These are phyloP conservation scores for Eudemis profundana DNA, from an alignment of 2,888 invertebrate species.

Conservation along the genomic window DNA sequence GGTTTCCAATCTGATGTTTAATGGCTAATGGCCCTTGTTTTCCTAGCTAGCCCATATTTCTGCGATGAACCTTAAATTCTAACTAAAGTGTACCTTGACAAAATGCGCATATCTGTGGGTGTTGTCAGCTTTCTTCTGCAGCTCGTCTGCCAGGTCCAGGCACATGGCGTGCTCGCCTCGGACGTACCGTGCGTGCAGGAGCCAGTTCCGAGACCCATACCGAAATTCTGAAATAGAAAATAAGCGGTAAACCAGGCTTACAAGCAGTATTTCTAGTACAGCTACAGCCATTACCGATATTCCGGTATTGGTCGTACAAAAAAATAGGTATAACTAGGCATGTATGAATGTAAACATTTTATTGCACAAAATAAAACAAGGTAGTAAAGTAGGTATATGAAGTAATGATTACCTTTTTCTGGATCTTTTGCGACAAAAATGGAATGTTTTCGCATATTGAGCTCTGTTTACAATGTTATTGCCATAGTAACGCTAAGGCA, in stretches of 20 bases:
- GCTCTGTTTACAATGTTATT: conserved; percentile 23
- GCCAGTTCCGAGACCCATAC: conserved; percentile 70
- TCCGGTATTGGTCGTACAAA: no score
- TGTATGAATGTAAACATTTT: no score
- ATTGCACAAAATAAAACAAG: no score
- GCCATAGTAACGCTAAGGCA: conserved; percentile 39
- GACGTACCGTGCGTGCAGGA: conserved; percentile 77
- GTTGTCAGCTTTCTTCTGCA: conserved; percentile 67
- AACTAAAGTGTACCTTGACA: conserved; percentile 62
- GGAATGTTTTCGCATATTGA: conserved; percentile 43
- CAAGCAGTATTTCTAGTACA: no score
- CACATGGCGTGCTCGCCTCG: conserved; percentile 75
- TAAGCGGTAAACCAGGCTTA: not conserved
- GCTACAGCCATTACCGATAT: no score
- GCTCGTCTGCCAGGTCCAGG: conserved; percentile 68
- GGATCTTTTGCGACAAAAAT: conserved; percentile 37
- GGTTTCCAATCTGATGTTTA: no score
- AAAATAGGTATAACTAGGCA: no score
- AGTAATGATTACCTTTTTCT: conserved; percentile 44
- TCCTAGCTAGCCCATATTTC: no score
- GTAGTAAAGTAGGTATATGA: no score
- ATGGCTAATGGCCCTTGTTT: no score
- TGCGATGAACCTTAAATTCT: no score
- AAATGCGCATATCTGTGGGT: conserved; percentile 76
- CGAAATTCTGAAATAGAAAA: conserved; percentile 57